These are phyloP conservation scores for Poeciliopsis presidionis DNA, from an alignment of 2,797 vertebrate species.

Conservation along the genomic window DNA sequence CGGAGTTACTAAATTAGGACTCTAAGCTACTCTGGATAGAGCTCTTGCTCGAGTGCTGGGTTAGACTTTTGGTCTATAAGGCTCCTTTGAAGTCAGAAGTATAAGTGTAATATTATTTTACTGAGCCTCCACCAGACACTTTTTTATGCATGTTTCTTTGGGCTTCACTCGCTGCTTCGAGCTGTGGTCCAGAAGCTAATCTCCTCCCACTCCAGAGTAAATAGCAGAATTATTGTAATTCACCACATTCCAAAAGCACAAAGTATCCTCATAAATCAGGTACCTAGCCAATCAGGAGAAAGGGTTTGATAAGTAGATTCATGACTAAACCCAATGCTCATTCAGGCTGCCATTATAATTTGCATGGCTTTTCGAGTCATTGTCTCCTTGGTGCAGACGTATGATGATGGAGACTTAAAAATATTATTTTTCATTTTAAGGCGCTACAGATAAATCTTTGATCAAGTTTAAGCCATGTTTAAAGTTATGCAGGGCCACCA, in stretches of 20 bases:
- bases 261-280: slow-evolving; percentile 46
- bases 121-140: slow-evolving; percentile 66
- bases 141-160: slow-evolving; percentile 61
- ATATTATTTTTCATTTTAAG: slow-evolving; percentile 35
- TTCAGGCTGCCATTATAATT: slow-evolving; percentile 47
- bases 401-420: slow-evolving; percentile 20
- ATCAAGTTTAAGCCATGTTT: slow-evolving; percentile 13
- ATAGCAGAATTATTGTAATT: slow-evolving; percentile 54
- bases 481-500: background rate
- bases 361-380: slow-evolving; percentile 51
- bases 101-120: slow-evolving; percentile 73
- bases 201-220: slow-evolving; percentile 48
- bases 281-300: slow-evolving; percentile 56
- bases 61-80: slow-evolving; percentile 31
- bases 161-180: slow-evolving; percentile 59
- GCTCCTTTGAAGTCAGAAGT: slow-evolving; percentile 69
- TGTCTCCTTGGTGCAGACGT: slow-evolving; percentile 46
- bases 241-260: slow-evolving; percentile 24
- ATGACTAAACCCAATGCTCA: slow-evolving; percentile 44
- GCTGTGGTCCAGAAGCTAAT: slow-evolving; percentile 56
- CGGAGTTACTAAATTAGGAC: slow-evolving; percentile 62
- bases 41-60: slow-evolving; percentile 22
- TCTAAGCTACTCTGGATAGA: slow-evolving; percentile 43
- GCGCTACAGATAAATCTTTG: slow-evolving; percentile 6
- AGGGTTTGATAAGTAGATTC: slow-evolving; percentile 54